phyloP scores from a whole-genome alignment of 2,797 vertebrate genomes.

The Prunella strophiata region DNA sequence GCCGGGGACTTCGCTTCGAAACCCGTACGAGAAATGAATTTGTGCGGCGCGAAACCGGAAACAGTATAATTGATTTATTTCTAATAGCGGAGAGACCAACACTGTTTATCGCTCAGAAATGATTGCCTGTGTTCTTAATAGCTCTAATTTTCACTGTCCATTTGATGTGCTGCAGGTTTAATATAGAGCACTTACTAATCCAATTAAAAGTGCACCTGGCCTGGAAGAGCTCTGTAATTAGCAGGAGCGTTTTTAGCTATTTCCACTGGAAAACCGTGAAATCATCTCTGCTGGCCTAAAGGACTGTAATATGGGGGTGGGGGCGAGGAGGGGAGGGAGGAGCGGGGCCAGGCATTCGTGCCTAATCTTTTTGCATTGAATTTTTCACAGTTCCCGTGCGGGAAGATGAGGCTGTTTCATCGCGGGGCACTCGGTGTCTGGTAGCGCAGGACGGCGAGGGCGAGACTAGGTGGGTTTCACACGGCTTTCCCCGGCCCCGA shows the following conservation, averaged over 20 bases:
- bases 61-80: conserved; percentile 43
- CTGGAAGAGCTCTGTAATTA: conserved; percentile 68
- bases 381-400: conserved; percentile 41
- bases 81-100: conserved; percentile 16
- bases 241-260: conserved; percentile 61
- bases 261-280: conserved; percentile 65
- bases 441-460: neutral
- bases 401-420: conserved; percentile 19
- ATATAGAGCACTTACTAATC: conserved; percentile 63
- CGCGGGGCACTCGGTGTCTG: neutral
- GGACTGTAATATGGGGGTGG: conserved; percentile 51
- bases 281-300: conserved; percentile 60
- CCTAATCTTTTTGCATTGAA: conserved; percentile 50
- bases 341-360: conserved; percentile 42
- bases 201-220: conserved; percentile 75
- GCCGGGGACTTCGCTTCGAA: neutral
- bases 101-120: conserved; percentile 49
- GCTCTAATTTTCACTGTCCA: conserved; percentile 31
- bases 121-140: conserved; percentile 27
- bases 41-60: neutral
- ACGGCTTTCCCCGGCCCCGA: neutral
- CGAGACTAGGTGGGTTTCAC: conserved; percentile 25
- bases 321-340: conserved; percentile 36
- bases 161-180: conserved; percentile 57
- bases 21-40: neutral